Conservation (phyloP, 2,888 invertebrate genomes). For the Lasioglossum lativentre region DNA sequence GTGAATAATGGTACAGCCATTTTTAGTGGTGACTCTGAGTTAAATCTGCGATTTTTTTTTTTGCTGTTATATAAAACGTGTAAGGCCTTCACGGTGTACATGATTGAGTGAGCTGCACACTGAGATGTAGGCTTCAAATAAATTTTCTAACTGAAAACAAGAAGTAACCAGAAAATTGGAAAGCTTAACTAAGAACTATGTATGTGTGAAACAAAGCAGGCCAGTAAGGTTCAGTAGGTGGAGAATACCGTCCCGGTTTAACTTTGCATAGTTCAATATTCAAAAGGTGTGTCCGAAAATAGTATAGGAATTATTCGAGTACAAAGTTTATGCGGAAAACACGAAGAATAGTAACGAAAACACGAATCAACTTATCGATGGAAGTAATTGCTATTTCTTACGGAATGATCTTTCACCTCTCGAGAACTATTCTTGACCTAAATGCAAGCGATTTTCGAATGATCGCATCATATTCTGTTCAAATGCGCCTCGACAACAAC, state of each 20-base stretch:
- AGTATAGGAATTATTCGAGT: background rate
- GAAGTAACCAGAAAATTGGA: background rate
- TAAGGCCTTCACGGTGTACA: too few relatives aligned
- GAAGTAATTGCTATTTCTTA: background rate
- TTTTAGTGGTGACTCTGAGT: too few relatives aligned
- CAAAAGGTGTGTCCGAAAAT: background rate
- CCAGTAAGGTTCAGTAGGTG: background rate
- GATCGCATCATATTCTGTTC: background rate
- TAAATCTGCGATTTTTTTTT: too few relatives aligned
- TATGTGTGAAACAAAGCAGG: background rate
- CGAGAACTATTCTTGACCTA: background rate
- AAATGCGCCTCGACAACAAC: background rate
- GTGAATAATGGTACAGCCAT: too few relatives aligned
- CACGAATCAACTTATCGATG: background rate
- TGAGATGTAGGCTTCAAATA: too few relatives aligned
- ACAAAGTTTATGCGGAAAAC: background rate
- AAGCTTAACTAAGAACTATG: background rate
- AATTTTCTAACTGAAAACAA: too few relatives aligned
- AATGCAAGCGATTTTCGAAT: background rate
- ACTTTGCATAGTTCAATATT: constrained; percentile 2
- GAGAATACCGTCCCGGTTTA: background rate
- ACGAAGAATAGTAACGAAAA: background rate
- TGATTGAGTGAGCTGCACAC: too few relatives aligned
- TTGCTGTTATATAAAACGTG: too few relatives aligned
- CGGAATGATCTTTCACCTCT: background rate